A percentile compares a stretch with the other conserved stretches of the same genome.
These are phyloP conservation scores for Zaprionus ornatus DNA, from an alignment of 1,140 invertebrate species.

Conservation along the genomic window DNA sequence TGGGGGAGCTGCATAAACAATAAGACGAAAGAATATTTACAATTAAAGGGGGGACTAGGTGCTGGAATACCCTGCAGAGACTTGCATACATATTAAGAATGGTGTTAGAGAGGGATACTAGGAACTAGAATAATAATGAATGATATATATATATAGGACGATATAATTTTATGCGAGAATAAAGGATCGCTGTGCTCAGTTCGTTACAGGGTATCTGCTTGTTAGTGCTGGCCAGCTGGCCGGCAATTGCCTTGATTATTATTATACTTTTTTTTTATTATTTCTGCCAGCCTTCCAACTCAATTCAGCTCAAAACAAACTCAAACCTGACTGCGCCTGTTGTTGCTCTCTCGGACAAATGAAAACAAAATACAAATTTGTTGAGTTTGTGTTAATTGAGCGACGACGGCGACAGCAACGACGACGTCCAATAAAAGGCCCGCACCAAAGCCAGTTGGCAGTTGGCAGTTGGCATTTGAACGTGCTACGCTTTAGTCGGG, in stretches of 20 bases:
- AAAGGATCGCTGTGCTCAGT: too few species aligned
- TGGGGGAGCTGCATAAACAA: background rate
- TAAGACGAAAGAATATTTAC: conserved; percentile 1
- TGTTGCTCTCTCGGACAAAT: conserved; percentile 15
- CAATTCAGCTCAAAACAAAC: conserved; percentile 46
- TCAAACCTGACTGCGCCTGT: conserved; percentile 27
- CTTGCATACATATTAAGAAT: too few species aligned
- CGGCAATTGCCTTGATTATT: conserved; percentile 41
- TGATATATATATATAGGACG: too few species aligned
- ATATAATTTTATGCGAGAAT: too few species aligned
- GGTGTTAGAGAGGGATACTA: background rate
- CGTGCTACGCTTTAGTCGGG: conserved; percentile 51
- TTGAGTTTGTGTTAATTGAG: conserved; percentile 57
- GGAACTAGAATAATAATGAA: too few species aligned
- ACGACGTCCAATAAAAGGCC: conserved; percentile 64
- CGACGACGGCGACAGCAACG: conserved; percentile 30
- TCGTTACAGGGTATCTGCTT: background rate
- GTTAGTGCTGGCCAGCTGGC: background rate
- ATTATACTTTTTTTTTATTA: conserved; percentile 22
- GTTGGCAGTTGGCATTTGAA: conserved; percentile 58
- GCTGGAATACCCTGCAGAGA: background rate
- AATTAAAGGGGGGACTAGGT: background rate
- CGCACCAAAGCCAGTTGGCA: conserved; percentile 48
- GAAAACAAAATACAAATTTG: conserved; percentile 33
- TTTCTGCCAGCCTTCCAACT: conserved; percentile 19